A percentile compares a stretch with the other conserved stretches of the same genome.
Conservation (phyloP, 2,113 vertebrate genomes). For the Colinus virginianus region DNA sequence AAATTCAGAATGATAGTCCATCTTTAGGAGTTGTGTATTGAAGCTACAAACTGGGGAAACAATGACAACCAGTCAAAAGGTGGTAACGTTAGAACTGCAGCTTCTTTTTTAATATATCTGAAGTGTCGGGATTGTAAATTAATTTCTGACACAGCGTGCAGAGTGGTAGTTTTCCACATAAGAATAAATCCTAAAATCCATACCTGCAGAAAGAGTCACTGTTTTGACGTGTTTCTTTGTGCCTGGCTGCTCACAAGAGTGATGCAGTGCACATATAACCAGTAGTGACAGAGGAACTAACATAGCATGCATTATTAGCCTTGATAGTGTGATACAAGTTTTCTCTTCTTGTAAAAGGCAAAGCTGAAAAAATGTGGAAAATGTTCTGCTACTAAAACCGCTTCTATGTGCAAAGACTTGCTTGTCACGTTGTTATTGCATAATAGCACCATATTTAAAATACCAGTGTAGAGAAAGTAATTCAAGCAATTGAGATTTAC, state of each 20-base stretch:
- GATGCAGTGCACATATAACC: background rate
- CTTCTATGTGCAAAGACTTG: background rate
- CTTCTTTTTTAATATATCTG: background rate
- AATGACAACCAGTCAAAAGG: background rate
- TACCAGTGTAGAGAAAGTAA: background rate
- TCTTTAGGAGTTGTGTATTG: background rate
- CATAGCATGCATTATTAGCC: background rate
- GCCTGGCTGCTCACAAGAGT: background rate
- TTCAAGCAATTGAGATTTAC: background rate
- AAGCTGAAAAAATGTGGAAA: background rate
- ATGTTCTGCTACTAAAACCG: background rate
- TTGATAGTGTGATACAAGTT: background rate
- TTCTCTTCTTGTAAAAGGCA: slow-evolving; percentile 38
- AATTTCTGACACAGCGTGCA: background rate
- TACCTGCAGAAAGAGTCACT: background rate
- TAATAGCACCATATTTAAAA: background rate
- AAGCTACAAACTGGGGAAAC: background rate
- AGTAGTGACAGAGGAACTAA: background rate
- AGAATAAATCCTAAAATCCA: slow-evolving; percentile 29
- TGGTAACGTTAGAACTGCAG: background rate
- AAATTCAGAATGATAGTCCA: background rate
- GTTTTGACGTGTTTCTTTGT: background rate
- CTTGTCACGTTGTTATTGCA: background rate
- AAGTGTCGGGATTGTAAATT: background rate
- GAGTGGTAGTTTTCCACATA: background rate